Evolutionary conservation across 1,140 invertebrate species (phyloP), one percentile per base, ranked within the genome.

Genomic region (Tetramorium parvispinum): DNA sequence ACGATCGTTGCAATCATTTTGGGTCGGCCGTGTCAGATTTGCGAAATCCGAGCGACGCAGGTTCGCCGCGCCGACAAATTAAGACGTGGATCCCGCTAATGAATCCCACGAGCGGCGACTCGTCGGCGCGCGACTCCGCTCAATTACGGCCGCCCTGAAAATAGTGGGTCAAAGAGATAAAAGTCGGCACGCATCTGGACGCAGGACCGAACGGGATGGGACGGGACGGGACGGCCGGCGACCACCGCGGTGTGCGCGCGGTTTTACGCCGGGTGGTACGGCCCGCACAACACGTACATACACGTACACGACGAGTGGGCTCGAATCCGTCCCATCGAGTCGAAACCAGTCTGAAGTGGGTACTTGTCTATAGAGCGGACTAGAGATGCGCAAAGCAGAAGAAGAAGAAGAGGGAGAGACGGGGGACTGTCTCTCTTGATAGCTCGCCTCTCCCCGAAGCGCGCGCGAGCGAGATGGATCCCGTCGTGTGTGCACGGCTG

Each of bases 381-480:
- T 82, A 82, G 68, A 82, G 79, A 24, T 73, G 53, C 66, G 66
- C 68, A 55, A 59, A 83, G 66, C 66, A 59, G 24, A 57, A 43
- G 46, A 10, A 43, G 49, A 70, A n/a, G 37, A 71, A 6, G 40
- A 77, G 24, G 32, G 46, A 66, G 37, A 18, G n/a, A 32, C 32
- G 18, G 27, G 37, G 32, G 37, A 65, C 27, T 16, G 16, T 40
- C 63, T 43, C 49, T 79, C 46, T 93, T 27, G 21, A 83, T 16
- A 92, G 75, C 75, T 93, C 89, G 51, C 91, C 24, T 73, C 79
- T 83, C 27, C 13, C 11, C 32, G 46, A 7, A 77, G 37, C 27
- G 37, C 92, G 79, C 59, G 21, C 16, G 43, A 8, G 43, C 43
- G 43, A 46, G 43, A 82, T 71, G 73, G 63, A 43, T 32, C 43